These are phyloP conservation scores for Epinephelus awoara DNA, from an alignment of 2,797 vertebrate genomes.

Conservation along the genomic window DNA sequence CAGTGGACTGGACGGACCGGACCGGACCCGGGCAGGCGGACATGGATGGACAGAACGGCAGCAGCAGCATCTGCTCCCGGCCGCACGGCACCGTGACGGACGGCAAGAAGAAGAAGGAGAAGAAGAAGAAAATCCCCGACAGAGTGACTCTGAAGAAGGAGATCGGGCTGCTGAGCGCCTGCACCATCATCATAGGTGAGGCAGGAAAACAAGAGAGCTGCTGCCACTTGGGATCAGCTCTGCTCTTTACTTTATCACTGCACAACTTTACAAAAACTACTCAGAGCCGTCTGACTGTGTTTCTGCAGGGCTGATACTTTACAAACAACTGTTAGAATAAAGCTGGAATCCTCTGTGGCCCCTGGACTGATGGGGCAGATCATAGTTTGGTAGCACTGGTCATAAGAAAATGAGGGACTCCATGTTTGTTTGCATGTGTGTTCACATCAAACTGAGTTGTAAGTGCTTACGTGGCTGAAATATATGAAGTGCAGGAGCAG, in stretches of 20 bases:
- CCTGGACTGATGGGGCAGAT: background rate
- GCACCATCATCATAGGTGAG: slow-evolving; percentile 97
- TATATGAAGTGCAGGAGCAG: slow-evolving; percentile 51
- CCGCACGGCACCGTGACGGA: slow-evolving; percentile 50
- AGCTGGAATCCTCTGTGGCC: background rate
- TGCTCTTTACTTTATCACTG: background rate
- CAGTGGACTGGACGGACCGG: slow-evolving; percentile 63
- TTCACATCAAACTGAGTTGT: slow-evolving; percentile 23
- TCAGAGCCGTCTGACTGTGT: too few species aligned
- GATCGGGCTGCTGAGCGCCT: slow-evolving; percentile 95
- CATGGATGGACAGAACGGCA: slow-evolving; percentile 89
- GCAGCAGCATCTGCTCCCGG: slow-evolving; percentile 54
- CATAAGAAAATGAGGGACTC: slow-evolving; percentile 29
- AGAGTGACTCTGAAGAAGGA: slow-evolving; percentile 95
- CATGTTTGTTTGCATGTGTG: slow-evolving; percentile 54
- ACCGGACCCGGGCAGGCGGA: slow-evolving; percentile 74
- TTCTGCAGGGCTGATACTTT: background rate
- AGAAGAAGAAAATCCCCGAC: slow-evolving; percentile 76
- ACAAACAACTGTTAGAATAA: too few species aligned
- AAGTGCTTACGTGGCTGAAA: slow-evolving; percentile 66
- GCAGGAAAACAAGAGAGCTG: slow-evolving; percentile 22
- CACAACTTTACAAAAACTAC: slow-evolving; percentile 1
- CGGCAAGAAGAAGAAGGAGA: slow-evolving; percentile 25
- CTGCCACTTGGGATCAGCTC: slow-evolving; percentile 5
- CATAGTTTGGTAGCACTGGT: background rate